Evolutionary conservation across 2,797 vertebrate species (phyloP), one percentile per base, ranked within the genome.

Genomic region (Taenioides sp.): DNA sequence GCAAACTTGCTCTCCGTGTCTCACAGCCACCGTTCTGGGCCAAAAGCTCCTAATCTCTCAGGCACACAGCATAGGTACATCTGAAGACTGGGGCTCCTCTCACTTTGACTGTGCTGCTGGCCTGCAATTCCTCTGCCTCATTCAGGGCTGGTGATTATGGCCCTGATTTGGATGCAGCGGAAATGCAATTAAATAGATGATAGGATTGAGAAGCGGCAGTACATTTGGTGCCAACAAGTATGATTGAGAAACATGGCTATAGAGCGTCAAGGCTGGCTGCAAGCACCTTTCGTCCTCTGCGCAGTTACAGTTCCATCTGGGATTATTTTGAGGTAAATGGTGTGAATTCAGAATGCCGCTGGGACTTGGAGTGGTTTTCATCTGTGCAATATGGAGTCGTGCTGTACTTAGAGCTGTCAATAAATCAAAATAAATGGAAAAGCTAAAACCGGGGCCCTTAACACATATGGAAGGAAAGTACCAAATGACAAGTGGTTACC

Each of bases 291-390:
- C 49, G 67, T 78, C 77, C 72, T 76, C 65, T 23, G 72, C 69
- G 59, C 58, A 60, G 71, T 28, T 69, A 73, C 22, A 67, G 61
- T 86, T 76, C 79, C 84, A 80, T 85, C 74, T 86, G 86, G 83
- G 81, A 84, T 83, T 79, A 86, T 83, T 86, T 67, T 68, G 67
- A 84, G 47, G 34, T 80, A 81, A 86, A 82, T 60, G 62, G 74
- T 75, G 67, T 83, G 70, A 80, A 77, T 77, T 76, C 73, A 80
- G 67, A 80, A 76, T 49, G 63, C 79, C 76, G 78, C 72, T 2
- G 40, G 66, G 69, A 72, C 52, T 75, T 68, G 67, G 40, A 78
- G 75, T 62, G 71, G 49, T 63, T 73, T 81, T 67, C 25, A 75
- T 80, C 69, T 67, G 67, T 63, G 54, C 69, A 65, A 65, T 60